phyloP scores from a whole-genome alignment of 2,113 vertebrate species.

The Rhinolophus sinicus region DNA sequence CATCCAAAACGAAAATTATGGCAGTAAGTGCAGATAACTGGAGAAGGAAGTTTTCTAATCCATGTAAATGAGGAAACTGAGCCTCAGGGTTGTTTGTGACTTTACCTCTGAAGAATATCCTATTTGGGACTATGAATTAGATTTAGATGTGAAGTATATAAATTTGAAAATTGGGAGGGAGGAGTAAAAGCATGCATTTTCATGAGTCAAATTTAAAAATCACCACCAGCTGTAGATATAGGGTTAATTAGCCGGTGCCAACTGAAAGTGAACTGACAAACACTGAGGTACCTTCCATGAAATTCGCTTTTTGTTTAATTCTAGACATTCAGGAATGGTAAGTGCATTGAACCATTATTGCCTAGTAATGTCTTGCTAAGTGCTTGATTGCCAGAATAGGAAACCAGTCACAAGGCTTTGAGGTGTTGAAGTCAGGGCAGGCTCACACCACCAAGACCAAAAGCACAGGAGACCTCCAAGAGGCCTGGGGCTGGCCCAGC shows the following conservation, averaged over 20 bases:
- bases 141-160: background rate
- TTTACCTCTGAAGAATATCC: background rate
- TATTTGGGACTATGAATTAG: background rate
- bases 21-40: accelerated
- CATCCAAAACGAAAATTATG: background rate
- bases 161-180: background rate
- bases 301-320: background rate
- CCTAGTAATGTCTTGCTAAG: background rate
- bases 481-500: accelerated
- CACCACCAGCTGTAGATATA: background rate
- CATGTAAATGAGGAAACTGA: background rate
- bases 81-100: too few relatives aligned
- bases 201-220: background rate
- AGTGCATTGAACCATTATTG: too few relatives aligned
- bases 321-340: background rate
- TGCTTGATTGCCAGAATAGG: background rate
- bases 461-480: background rate
- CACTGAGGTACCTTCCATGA: background rate
- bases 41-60: background rate
- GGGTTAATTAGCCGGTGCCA: background rate
- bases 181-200: accelerated
- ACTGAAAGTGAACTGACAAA: background rate
- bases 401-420: background rate
- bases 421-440: background rate
- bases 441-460: background rate